Evolutionary conservation across 2,797 vertebrate genomes (phyloP), one percentile per base, ranked within the genome.

Genomic region (Gouania willdenowi): DNA sequence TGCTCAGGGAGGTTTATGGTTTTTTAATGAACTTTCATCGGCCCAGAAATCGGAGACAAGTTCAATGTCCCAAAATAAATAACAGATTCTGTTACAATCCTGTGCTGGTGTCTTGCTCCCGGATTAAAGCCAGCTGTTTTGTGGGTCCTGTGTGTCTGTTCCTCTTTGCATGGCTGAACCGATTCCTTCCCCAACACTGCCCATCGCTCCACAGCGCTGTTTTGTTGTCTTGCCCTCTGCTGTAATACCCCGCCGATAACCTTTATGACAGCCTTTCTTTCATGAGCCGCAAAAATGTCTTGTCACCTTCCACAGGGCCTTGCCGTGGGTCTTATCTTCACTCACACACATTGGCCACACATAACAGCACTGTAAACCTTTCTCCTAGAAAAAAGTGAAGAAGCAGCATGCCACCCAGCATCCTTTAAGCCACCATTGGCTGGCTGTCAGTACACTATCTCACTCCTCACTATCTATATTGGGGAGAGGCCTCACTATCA

Each of bases 261-360:
- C 81, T 74, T 69, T 65, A 75, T 61, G 75, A 79, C 82, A 68
- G 71, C 33, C 42, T 44, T 57, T 75, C 71, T 74, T 81, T 80
- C 72, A 72, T 35, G 77, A 69, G 70, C 42, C 69, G 62, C 68
- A 54, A 54, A 76, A 55, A 58, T 59, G 66, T 55, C 70, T 35
- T 29, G 45, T 51, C 39, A 22, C 66, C 76, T 73, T 77, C 71
- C 46, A 64, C 37, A 25, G 62, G 59, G 69, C 30, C 4, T 64
- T 25, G 56, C 61, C 58, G 54, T 41, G 32, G 35, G 52, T 71
- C 78, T 88, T 88, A 90, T 90, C 86, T 84, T 61, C 72, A 64
- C 64, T 71, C 46, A 28, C 76, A 74, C 81, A 83, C 75, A 79
- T 72, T 82, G 75, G 74, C 74, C 67, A 55, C 71, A 66, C 59